A percentile compares a stretch with the other conserved stretches of the same genome.
Evolutionary conservation across 2,113 vertebrate species (phyloP).

Genomic region (Pandion haliaetus): DNA sequence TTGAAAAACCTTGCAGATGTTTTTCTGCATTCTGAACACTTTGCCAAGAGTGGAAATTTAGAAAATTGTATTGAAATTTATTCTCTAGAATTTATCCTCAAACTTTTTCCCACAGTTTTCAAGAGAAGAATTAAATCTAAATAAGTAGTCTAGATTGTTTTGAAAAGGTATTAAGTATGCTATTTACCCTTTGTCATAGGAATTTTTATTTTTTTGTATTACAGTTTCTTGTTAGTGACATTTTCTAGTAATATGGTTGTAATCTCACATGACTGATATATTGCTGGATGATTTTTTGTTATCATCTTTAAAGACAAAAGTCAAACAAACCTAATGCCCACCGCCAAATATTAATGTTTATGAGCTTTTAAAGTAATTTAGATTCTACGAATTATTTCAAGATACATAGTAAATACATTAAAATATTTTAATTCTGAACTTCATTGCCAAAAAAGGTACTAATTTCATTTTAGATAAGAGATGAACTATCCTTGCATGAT

Average conservation of each 20-base stretch:
- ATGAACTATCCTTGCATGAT: background rate
- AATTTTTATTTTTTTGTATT: background rate
- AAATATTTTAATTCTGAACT: background rate
- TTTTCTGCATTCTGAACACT: background rate
- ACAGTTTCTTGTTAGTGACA: background rate
- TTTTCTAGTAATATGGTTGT: background rate
- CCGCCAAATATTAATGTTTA: background rate
- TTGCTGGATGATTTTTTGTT: background rate
- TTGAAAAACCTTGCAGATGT: background rate
- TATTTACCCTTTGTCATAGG: background rate
- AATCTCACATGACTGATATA: background rate
- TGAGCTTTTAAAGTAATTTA: background rate
- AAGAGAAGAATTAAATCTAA: background rate
- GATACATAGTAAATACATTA: background rate
- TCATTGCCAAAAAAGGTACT: background rate
- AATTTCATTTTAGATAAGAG: background rate
- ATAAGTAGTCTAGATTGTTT: background rate
- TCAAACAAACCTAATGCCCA: background rate
- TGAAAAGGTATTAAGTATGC: background rate
- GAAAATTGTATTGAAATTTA: background rate
- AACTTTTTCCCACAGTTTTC: background rate
- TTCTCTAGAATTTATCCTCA: background rate
- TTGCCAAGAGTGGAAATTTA: background rate
- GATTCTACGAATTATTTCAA: background rate
- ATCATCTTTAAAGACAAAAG: background rate